Evolutionary conservation across 2,888 invertebrate species (phyloP), one percentile per base, ranked within the genome.

Genomic region (Agrotis exclamationis): DNA sequence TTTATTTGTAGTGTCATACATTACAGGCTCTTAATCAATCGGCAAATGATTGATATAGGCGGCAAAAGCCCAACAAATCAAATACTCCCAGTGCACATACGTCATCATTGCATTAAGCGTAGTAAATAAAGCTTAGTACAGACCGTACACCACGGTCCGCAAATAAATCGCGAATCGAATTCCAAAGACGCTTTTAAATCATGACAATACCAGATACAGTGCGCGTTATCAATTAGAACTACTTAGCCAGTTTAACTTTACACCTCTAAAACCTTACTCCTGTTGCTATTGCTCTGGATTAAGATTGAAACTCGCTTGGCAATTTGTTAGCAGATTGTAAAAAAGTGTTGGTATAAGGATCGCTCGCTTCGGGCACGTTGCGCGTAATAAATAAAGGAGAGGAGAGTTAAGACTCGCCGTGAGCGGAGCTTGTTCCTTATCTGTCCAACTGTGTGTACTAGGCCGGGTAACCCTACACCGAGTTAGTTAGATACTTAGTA

Each of bases 361-460:
- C 89, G 89, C 89, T 89, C 87, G 94, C 93, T 94, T 88, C 89
- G 90, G 90, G 93, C 93, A 92, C 92, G 93, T 94, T 93, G 93
- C 93, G 90, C 89, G 89, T 93, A 91, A 93, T 95, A 95, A 95
- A 96, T 95, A 95, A 93, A 92, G 88, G 85, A 87, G 83, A 87
- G 81, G 87, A 93, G 93, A 94, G 91, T 94, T 94, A 94, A 91
- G 91, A 88, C 89, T 79, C 86, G 91, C 90, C 90, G 88, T 90
- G 89, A 91, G 90, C 91, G 86, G 85, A 87, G 89, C 92, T 87
- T 89, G 93, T 93, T 92, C 88, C 93, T 95, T 95, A 95, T 95
- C 95, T 90, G 88, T 87, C 86, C 79, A 80, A 79, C 86, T 86
- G 87, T 89, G 89, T 92, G 87, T 89, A 89, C 91, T 91, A 83